phyloP scores from a whole-genome alignment of 2,888 invertebrate species.

The Drosophila neutralis region DNA sequence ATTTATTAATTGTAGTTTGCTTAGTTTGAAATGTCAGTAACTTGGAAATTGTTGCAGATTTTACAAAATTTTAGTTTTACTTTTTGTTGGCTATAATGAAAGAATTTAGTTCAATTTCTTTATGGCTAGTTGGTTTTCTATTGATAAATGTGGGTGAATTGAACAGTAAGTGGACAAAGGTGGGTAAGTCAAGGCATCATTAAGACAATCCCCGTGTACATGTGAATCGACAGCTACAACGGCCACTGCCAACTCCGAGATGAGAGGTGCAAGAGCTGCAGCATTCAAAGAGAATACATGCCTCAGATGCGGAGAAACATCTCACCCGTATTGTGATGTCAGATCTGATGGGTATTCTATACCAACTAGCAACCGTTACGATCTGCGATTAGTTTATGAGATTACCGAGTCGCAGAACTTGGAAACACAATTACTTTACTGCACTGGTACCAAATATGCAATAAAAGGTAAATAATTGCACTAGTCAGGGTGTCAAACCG shows the following conservation, averaged over 20 bases:
- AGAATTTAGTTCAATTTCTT: not conserved
- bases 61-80: not conserved
- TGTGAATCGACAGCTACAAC: not conserved
- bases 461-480: not conserved
- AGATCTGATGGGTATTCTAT: not conserved
- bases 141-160: not conserved
- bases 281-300: not conserved
- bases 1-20: not conserved
- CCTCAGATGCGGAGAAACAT: not conserved
- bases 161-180: not conserved
- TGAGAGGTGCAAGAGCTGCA: not conserved
- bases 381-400: not conserved
- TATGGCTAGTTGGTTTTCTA: not conserved
- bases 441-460: not conserved
- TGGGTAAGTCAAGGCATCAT: not conserved
- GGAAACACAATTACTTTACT: not conserved
- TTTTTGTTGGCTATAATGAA: not conserved
- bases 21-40: not conserved
- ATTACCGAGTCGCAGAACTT: not conserved
- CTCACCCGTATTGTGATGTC: not conserved
- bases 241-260: fast-evolving
- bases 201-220: not conserved
- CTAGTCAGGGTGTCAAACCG: too few relatives aligned
- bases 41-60: not conserved
- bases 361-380: not conserved